A percentile compares a stretch with the other conserved stretches of the same genome.
Evolutionary conservation across 2,797 vertebrate species (phyloP).

Genomic region (Megaceryle alcyon): DNA sequence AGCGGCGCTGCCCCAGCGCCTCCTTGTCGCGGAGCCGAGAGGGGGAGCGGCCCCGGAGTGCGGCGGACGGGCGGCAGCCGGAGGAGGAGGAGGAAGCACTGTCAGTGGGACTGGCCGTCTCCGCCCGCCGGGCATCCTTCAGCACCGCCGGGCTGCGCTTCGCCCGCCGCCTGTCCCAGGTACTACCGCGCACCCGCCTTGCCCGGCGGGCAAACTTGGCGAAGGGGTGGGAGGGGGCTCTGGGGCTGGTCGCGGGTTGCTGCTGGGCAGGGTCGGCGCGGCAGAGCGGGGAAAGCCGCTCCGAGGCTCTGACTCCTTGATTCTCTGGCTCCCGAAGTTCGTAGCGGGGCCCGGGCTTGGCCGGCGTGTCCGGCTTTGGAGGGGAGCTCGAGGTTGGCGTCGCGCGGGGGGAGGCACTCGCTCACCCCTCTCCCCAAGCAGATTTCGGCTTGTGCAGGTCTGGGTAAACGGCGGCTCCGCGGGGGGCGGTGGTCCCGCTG

Average conservation of each 20-base stretch:
- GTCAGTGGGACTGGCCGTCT: slow-evolving; percentile 25
- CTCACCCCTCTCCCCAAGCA: neutral
- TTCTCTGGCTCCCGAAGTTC: neutral
- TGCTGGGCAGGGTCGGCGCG: neutral
- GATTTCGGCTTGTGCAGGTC: neutral
- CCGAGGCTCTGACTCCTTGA: neutral
- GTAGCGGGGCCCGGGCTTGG: neutral
- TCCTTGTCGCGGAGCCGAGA: neutral
- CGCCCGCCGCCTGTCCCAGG: slow-evolving; percentile 10
- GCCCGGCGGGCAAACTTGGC: neutral
- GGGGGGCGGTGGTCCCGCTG: neutral
- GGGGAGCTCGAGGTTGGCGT: neutral
- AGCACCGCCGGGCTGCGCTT: neutral
- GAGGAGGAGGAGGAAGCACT: slow-evolving; percentile 37
- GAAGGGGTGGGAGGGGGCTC: neutral
- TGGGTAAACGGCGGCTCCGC: neutral
- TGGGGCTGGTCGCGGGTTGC: neutral
- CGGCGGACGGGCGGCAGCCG: neutral
- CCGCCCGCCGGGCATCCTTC: slow-evolving; percentile 53
- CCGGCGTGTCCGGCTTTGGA: neutral
- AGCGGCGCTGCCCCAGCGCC: neutral
- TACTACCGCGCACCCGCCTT: neutral
- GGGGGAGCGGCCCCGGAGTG: neutral
- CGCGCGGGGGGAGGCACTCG: neutral
- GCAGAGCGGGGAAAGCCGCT: neutral